Percentiles rank a stretch among this genome's conserved stretches.
phyloP scores from a whole-genome alignment of 2,797 vertebrate genomes.

The Sebastes oblongus region DNA sequence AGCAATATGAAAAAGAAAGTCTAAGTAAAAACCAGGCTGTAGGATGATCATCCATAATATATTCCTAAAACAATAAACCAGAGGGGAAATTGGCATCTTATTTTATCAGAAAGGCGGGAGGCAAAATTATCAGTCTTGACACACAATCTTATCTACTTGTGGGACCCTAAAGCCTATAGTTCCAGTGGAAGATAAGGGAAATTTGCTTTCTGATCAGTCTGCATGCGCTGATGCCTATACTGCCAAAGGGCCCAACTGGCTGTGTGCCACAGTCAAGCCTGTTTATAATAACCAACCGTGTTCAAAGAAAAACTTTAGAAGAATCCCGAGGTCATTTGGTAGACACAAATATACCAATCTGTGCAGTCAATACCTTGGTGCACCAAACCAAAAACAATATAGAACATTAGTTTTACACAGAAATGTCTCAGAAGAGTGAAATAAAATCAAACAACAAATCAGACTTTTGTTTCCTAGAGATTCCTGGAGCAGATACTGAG shows the following conservation, averaged over 20 bases:
- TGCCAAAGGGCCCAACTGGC: constrained; percentile 36
- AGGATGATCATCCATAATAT: constrained; percentile 14
- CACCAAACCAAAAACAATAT: constrained; percentile 16
- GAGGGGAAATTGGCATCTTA: constrained; percentile 47
- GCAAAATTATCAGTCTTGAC: constrained; percentile 51
- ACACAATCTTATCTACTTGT: constrained; percentile 63
- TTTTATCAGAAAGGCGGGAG: constrained; percentile 38
- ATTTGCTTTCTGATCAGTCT: constrained; percentile 62
- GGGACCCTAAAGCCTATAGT: constrained; percentile 65
- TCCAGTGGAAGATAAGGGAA: constrained; percentile 63
- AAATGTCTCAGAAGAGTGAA: constrained; percentile 10
- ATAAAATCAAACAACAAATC: constrained; percentile 21
- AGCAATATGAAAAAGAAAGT: constrained; percentile 12
- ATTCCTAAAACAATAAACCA: constrained; percentile 28
- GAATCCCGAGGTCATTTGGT: constrained; percentile 40
- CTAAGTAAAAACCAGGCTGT: background rate
- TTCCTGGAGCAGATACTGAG: constrained; percentile 16
- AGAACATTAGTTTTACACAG: constrained; percentile 7
- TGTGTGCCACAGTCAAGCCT: constrained; percentile 61
- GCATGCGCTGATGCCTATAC: constrained; percentile 25
- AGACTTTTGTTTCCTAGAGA: constrained; percentile 5
- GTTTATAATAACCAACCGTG: constrained; percentile 69
- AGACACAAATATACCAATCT: constrained; percentile 49
- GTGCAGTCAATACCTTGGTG: constrained; percentile 25
- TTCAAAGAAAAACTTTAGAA: constrained; percentile 63